Base-by-base conservation (phyloP, 2,888 invertebrate species). In the Salticus scenicus region DNA sequence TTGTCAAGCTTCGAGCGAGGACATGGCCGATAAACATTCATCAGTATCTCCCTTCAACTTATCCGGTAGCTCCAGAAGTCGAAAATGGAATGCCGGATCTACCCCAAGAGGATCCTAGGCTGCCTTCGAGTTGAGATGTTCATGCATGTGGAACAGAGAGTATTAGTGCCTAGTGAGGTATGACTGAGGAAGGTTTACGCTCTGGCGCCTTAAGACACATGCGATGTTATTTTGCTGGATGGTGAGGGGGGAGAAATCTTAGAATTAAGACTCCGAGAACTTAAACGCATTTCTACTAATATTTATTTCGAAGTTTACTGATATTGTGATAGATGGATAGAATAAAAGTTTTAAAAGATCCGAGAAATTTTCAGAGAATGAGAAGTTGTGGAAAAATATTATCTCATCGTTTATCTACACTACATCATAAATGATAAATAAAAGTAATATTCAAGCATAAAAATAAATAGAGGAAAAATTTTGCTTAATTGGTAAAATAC, bases 131-230 rank as follows among this genome's bases (percentile, higher is more conserved):
- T 57, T 57, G 57, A 24, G 57, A 57, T 57, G 57, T 24, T 24
- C 57, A 24, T 57, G 57, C 57, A 57, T 57, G 57, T 57, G 57
- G 57, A 57, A 57, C 57, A 57, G 24, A 47, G 57, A 57, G 57
- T 57, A 57, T 57, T 57, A 57, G 57, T 24, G 24, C 24, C 24
- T 57, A 57, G 57, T 57, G 57, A 57, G 57, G 57, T 57, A 57
- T 57, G 57, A 57, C 57, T 57, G 20, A 24, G 57, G 24, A n/a
- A 24, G 24, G 20, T 57, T 57, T 57, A n/a, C 24, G 57, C 57
- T 20, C 57, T n/a, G 57, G 1, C 20, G 24, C 57, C 5, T n/a
- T 24, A 5, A 17, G 57, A 24, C 24, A 24, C 24, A 57, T 57
- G 24, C 24, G 57, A 17, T 57, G 7, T 57, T 57, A 57, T 57